These are phyloP conservation scores for Rattus rattus DNA, from an alignment of 2,113 vertebrate species.

Conservation along the genomic window DNA sequence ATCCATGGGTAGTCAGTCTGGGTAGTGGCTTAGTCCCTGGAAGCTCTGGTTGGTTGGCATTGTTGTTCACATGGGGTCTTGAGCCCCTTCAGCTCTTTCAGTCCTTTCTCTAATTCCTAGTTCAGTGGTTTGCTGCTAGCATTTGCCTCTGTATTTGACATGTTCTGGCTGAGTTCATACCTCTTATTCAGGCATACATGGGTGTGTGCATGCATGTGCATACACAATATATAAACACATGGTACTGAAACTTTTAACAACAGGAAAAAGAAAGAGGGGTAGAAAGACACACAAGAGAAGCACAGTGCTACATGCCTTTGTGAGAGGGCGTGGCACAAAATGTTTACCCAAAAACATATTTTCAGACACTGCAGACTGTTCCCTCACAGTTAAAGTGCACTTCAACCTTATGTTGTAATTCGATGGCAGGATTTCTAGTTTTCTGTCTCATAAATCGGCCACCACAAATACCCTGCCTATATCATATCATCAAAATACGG, in stretches of 20 bases:
- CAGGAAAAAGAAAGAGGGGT: neutral
- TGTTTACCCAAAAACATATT: neutral
- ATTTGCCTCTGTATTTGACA: too few relatives aligned
- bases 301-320: too few relatives aligned
- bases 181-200: neutral
- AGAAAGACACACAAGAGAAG: neutral
- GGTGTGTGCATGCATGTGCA: neutral
- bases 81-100: too few relatives aligned
- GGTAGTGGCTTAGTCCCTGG: too few relatives aligned
- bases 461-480: neutral
- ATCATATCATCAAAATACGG: neutral
- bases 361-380: neutral
- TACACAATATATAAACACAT: neutral
- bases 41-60: too few relatives aligned
- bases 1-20: too few relatives aligned
- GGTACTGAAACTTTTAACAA: neutral
- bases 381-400: neutral
- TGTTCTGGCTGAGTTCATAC: too few relatives aligned
- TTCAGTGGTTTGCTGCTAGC: too few relatives aligned
- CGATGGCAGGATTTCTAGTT: neutral
- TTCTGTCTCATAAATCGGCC: constrained; percentile 25
- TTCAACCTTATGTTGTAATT: constrained; percentile 3
- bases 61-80: too few relatives aligned
- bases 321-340: neutral
- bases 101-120: too few relatives aligned